Evolutionary conservation across 2,113 vertebrate genomes (phyloP).

Genomic region (Poicephalus meyeri): DNA sequence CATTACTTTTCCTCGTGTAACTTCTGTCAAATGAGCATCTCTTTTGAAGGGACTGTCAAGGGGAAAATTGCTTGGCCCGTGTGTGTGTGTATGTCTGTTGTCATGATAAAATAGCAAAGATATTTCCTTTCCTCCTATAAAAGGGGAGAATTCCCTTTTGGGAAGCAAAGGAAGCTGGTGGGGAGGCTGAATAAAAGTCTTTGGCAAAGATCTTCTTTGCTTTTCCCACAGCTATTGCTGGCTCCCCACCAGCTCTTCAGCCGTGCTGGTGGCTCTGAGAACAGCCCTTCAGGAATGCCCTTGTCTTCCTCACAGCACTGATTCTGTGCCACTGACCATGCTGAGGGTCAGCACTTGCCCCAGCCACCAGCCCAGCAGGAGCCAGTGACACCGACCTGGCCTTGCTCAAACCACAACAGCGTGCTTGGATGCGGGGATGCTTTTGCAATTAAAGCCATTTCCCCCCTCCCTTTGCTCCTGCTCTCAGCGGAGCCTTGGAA

Average conservation of each 20-base stretch:
- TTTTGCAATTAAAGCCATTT: not conserved
- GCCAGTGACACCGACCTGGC: not conserved
- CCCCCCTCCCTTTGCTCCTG: not conserved
- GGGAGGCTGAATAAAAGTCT: slow-evolving; percentile 1
- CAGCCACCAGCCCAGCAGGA: not conserved
- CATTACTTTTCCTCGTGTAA: not conserved
- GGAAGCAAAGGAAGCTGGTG: not conserved
- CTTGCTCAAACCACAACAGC: not conserved
- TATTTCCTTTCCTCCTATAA: not conserved
- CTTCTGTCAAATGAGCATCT: not conserved
- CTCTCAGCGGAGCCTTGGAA: not conserved
- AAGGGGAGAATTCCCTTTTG: slow-evolving; percentile 6
- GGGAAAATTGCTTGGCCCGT: not conserved
- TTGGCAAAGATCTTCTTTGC: not conserved
- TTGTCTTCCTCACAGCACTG: fast-evolving
- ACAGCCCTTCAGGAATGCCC: not conserved
- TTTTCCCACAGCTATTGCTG: not conserved
- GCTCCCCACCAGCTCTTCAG: not conserved
- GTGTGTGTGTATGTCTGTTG: not conserved
- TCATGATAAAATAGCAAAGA: not conserved
- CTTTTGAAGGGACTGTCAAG: not conserved
- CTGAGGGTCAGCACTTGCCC: not conserved
- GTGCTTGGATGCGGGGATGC: not conserved
- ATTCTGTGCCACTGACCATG: fast-evolving
- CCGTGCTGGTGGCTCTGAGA: fast-evolving